A percentile compares a stretch with the other conserved stretches of the same genome.
phyloP scores from a whole-genome alignment of 2,888 invertebrate genomes.

The Ectobius pallidus region DNA sequence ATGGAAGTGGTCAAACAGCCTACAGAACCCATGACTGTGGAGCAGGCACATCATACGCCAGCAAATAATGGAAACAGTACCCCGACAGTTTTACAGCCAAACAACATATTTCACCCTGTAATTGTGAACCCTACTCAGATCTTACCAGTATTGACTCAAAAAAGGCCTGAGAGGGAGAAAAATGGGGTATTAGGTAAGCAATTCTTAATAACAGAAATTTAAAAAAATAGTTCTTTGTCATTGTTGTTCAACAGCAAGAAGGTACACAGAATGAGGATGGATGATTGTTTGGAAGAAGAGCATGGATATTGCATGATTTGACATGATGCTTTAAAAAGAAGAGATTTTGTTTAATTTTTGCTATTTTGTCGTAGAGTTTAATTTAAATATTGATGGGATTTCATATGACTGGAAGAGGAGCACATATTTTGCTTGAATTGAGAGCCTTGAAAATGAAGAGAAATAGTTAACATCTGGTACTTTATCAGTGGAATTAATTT shows the following conservation, averaged over 20 bases:
- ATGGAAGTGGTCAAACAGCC: constrained; percentile 5
- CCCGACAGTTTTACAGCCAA: constrained; percentile 20
- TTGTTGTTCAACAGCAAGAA: background rate
- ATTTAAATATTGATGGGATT: no score
- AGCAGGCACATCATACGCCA: constrained; percentile 21
- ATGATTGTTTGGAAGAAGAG: no score
- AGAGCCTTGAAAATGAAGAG: no score
- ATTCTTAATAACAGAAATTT: background rate
- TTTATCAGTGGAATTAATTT: no score
- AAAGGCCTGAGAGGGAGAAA: constrained; percentile 45
- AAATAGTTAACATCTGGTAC: no score
- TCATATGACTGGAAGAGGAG: no score
- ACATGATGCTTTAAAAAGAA: no score
- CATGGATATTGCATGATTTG: no score
- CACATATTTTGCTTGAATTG: no score
- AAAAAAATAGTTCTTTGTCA: background rate
- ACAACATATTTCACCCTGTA: constrained; percentile 62
- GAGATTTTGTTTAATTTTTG: no score
- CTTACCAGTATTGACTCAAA: constrained; percentile 66
- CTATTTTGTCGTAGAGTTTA: no score
- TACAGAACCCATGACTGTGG: background rate
- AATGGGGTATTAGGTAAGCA: constrained; percentile 44
- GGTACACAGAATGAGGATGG: no score
- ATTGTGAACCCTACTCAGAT: constrained; percentile 83
- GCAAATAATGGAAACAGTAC: background rate